Evolutionary conservation across 2,888 invertebrate species (phyloP).

Genomic region (Leptarthrus brevirostris): DNA sequence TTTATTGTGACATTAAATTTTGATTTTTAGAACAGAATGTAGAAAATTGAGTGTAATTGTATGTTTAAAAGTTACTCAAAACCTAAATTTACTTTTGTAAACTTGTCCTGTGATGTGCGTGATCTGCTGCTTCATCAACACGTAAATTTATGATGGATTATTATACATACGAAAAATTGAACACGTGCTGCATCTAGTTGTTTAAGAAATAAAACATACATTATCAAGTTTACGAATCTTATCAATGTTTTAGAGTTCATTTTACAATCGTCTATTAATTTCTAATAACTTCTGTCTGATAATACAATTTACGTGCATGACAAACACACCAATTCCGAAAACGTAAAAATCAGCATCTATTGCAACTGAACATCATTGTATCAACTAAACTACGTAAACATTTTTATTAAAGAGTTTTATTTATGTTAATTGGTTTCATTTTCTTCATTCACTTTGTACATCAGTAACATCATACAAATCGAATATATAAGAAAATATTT

Average conservation of each 20-base stretch:
- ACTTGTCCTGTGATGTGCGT: constrained; percentile 37
- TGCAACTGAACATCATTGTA: constrained; percentile 29
- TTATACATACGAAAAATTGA: constrained; percentile 8
- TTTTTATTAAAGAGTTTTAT: constrained; percentile 31
- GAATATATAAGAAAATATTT: constrained; percentile 39
- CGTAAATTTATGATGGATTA: constrained; percentile 27
- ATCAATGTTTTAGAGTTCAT: neutral
- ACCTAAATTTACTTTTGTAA: constrained; percentile 28
- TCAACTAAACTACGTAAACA: constrained; percentile 39
- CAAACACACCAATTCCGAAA: constrained; percentile 31
- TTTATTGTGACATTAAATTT: constrained; percentile 46
- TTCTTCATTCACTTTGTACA: constrained; percentile 46
- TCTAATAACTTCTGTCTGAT: neutral
- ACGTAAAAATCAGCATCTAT: constrained; percentile 25
- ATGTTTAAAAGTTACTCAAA: constrained; percentile 40
- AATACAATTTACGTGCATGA: constrained; percentile 37
- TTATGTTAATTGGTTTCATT: constrained; percentile 33
- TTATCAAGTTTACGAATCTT: constrained; percentile 10
- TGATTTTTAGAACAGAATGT: constrained; percentile 29
- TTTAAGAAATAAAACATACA: constrained; percentile 22
- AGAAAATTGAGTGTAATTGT: constrained; percentile 37
- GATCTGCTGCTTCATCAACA: constrained; percentile 21
- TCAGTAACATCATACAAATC: constrained; percentile 45
- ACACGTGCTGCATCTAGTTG: constrained; percentile 1
- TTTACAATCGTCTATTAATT: neutral